Evolutionary conservation across 2,113 vertebrate genomes (phyloP), one percentile per base, ranked within the genome.

Genomic region (Thermophis baileyi): DNA sequence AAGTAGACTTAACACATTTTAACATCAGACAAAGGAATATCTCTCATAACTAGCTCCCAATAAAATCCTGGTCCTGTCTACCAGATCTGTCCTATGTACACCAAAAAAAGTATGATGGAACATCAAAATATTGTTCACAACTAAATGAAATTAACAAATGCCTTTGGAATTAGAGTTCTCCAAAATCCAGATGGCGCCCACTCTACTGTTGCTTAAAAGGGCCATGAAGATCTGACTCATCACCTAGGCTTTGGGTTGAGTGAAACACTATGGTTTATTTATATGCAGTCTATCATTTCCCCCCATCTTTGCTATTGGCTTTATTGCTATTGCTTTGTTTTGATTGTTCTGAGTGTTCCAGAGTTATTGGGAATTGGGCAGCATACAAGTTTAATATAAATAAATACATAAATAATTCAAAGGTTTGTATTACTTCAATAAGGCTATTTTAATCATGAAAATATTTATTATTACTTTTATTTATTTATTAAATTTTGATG

Each of bases 381-480:
- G 30, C 6, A 35, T 49, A 14, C 30, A 88, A 88, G 14, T 18
- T 30, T 6, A 20, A n/a, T 51, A 88, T 27, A n/a, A 53, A 87
- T 51, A 50, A 12, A 88, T 25, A 11, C 3, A 27, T 27, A 86
- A 46, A 47, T 86, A n/a, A 88, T 51, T 16, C 6, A 50, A 50
- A 35, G 7, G 87, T 90, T 44, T 94, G 89, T 91, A 90, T 94
- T 91, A n/a, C n/a, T 92, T 95, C 88, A 46, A 57, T 35, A 81
- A 90, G 94, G 47, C 9, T 87, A 30, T 46, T 90, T 69, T 88
- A 88, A 27, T 44, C 3, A 35, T 91, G 85, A 90, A 90, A 95
- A 93, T 94, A 93, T 85, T 50, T 87, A 81, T 57, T 40, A n/a
- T 44, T 93, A 93, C 95, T 93, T 49, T 46, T 89, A 24, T n/a